These are phyloP conservation scores for Scolopax rusticola DNA, from an alignment of 2,797 vertebrate genomes.

Conservation along the genomic window DNA sequence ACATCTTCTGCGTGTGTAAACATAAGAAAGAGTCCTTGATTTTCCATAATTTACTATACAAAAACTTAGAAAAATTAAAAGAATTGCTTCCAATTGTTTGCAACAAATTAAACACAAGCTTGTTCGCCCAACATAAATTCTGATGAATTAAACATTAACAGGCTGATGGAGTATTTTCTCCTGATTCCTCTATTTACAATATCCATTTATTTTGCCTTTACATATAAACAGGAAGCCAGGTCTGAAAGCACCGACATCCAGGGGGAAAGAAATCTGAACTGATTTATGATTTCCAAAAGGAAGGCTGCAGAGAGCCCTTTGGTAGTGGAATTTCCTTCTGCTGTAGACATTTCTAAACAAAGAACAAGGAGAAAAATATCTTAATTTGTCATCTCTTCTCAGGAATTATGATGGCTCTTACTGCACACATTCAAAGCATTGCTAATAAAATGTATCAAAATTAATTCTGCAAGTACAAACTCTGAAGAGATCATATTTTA, in stretches of 20 bases:
- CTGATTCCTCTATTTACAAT: background rate
- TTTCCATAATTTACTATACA: background rate
- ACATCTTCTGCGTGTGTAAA: background rate
- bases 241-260: background rate
- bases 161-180: background rate
- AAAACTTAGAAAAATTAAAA: background rate
- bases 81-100: background rate
- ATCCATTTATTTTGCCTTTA: background rate
- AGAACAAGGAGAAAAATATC: background rate
- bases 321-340: conserved; percentile 85
- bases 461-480: background rate
- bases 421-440: background rate
- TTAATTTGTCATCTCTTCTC: background rate
- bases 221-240: background rate
- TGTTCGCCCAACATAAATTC: background rate
- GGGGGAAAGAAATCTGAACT: background rate
- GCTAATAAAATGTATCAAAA: background rate
- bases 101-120: background rate
- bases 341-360: conserved; percentile 83
- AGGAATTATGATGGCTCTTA: background rate
- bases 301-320: conserved; percentile 84
- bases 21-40: background rate
- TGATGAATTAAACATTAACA: background rate
- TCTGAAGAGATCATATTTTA: background rate
- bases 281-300: conserved; percentile 84